These are phyloP conservation scores for Cantharis rufa DNA, from an alignment of 2,888 invertebrate genomes.

Conservation along the genomic window DNA sequence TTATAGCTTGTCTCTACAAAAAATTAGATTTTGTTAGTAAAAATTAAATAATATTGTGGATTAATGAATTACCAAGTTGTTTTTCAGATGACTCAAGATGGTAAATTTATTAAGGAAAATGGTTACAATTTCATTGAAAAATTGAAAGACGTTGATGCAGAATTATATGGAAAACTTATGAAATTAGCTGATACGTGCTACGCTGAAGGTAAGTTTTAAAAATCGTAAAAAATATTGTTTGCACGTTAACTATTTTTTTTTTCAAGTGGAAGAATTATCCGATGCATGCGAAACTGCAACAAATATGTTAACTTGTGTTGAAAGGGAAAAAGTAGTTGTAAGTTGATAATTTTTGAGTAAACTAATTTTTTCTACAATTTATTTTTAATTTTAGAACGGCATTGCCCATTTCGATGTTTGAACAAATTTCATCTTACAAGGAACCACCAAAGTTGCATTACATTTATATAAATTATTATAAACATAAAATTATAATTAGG, in stretches of 20 bases:
- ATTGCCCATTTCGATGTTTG: not conserved
- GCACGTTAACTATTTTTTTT: not conserved
- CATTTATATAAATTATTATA: not conserved
- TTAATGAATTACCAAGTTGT: too few species aligned
- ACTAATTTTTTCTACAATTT: not conserved
- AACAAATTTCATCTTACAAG: not conserved
- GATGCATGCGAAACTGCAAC: conserved; percentile 1
- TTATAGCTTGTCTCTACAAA: too few species aligned
- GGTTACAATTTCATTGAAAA: too few species aligned
- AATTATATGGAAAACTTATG: too few species aligned
- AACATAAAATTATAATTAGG: not conserved
- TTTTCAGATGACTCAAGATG: too few species aligned
- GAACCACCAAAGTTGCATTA: not conserved
- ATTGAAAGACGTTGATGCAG: too few species aligned
- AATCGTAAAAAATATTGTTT: too few species aligned
- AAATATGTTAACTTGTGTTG: not conserved
- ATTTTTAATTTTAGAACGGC: not conserved
- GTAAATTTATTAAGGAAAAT: too few species aligned
- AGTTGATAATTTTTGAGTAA: not conserved
- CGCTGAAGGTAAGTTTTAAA: not conserved
- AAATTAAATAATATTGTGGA: too few species aligned
- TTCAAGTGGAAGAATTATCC: not conserved
- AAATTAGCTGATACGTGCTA: not conserved
- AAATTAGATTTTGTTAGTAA: too few species aligned
- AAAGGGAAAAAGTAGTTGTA: not conserved